phyloP scores from a whole-genome alignment of 2,888 invertebrate genomes.

The Drosophila limbata region DNA sequence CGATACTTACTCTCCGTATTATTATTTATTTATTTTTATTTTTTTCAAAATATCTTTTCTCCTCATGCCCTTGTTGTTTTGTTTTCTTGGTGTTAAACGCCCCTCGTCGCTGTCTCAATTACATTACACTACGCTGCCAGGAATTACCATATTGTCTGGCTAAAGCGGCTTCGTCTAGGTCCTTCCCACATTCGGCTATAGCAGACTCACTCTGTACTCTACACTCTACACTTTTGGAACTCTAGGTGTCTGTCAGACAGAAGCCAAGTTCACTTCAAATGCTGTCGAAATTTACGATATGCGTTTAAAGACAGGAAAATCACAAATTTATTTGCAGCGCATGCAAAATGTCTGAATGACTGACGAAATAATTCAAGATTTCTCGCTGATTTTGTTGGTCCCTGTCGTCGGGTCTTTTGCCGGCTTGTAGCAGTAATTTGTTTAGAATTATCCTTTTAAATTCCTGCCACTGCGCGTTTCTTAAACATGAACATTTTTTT shows the following conservation, averaged over 20 bases:
- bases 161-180: slow-evolving; percentile 38
- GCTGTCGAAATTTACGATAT: slow-evolving; percentile 38
- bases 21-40: slow-evolving; percentile 43
- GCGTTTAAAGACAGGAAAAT: background rate
- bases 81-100: slow-evolving; percentile 41
- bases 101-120: slow-evolving; percentile 66
- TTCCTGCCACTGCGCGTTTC: slow-evolving; percentile 46
- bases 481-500: slow-evolving; percentile 21
- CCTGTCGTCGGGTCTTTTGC: slow-evolving; percentile 28
- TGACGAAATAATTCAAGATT: slow-evolving; percentile 39
- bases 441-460: slow-evolving; percentile 80
- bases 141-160: slow-evolving; percentile 78
- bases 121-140: slow-evolving; percentile 67
- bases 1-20: slow-evolving; percentile 23
- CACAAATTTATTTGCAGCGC: slow-evolving; percentile 40
- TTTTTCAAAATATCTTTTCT: slow-evolving; percentile 20
- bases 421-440: slow-evolving; percentile 62
- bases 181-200: slow-evolving; percentile 15
- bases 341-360: slow-evolving; percentile 46
- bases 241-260: slow-evolving; percentile 17
- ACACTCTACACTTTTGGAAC: too few species aligned
- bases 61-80: slow-evolving; percentile 15
- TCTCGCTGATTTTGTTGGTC: slow-evolving; percentile 26
- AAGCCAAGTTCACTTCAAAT: slow-evolving; percentile 10
- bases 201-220: slow-evolving; percentile 21